Base-by-base conservation (phyloP, 2,797 vertebrate species). In the Sternarchorhynchus goeldii region DNA sequence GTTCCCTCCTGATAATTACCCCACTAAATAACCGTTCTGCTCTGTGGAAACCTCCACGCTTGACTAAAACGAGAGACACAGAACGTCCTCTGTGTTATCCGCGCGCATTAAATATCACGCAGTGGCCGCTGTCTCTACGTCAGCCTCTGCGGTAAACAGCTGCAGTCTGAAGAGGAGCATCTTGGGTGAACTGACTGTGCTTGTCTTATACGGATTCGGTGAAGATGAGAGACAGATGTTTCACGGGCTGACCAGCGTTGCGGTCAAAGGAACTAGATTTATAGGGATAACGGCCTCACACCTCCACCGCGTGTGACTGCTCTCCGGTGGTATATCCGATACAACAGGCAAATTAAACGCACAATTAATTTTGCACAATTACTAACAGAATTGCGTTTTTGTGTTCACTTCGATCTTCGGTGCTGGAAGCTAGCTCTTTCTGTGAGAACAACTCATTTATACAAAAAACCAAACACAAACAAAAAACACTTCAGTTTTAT, bases 151-250 rank as follows among this genome's bases (percentile, higher is more conserved):
- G 74, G 20, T 57, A 76, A 76, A 76, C 74, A 76, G 63, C 74
- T 75, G 73, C 25, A 75, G 39, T 53, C 25, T 59, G 73, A 29
- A 64, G 58, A 64, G 41, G 60, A 12, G 60, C 7, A 50, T 21
- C 41, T 57, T 57, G 53, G 53, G 20, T 57, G 6, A 5, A 58
- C 41, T 60, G 50, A n/a, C 3, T 63, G 73, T 65, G 80, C 81
- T 79, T 81, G 84, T 80, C 71, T 70, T 80, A 58, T 64, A 57
- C 18, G 21, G 53, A 25, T 62, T 67, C 32, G 18, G 34, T 79
- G 70, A 55, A 79, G 77, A 85, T 81, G 73, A 76, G 62, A 83
- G 73, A 83, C 84, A 85, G 81, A 85, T 85, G 84, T 79, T 63
- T 58, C 56, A 67, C 58, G 3, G n/a, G 41, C 29, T 56, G 67